phyloP scores from a whole-genome alignment of 2,888 invertebrate species.

The Drosophila pegasa region DNA sequence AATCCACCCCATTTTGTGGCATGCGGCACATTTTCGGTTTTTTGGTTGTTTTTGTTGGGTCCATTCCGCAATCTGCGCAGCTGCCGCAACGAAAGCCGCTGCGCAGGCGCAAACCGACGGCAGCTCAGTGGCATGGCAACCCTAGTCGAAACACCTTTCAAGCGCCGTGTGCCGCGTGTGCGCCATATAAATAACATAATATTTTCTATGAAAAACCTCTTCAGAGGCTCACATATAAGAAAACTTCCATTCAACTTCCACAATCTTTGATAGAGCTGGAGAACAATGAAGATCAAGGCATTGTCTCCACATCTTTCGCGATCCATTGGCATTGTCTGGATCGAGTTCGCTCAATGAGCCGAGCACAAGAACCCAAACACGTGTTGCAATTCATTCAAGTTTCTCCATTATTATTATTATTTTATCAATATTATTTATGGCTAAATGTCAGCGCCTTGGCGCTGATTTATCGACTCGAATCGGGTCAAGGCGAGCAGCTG shows the following conservation, averaged over 20 bases:
- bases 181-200: slow-evolving; percentile 60
- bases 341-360: slow-evolving; percentile 66
- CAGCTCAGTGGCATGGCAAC: slow-evolving; percentile 29
- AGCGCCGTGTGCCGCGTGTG: slow-evolving; percentile 56
- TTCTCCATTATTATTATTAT: slow-evolving; percentile 31
- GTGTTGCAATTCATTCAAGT: slow-evolving; percentile 76
- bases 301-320: slow-evolving; percentile 72
- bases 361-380: slow-evolving; percentile 61
- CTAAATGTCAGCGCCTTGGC: slow-evolving; percentile 56
- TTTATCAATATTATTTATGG: slow-evolving; percentile 63
- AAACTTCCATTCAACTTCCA: slow-evolving; percentile 67
- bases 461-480: slow-evolving; percentile 68
- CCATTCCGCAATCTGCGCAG: slow-evolving; percentile 63
- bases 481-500: slow-evolving; percentile 65
- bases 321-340: slow-evolving; percentile 60
- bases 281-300: slow-evolving; percentile 63
- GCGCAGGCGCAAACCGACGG: slow-evolving; percentile 35
- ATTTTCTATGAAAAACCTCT: slow-evolving; percentile 68
- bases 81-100: slow-evolving; percentile 44
- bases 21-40: slow-evolving; percentile 35
- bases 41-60: slow-evolving; percentile 6
- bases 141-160: slow-evolving; percentile 49
- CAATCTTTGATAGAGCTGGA: slow-evolving; percentile 34
- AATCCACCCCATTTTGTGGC: slow-evolving; percentile 57
- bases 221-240: slow-evolving; percentile 45